Evolutionary conservation across 2,113 vertebrate genomes (phyloP).

Genomic region (Vicugna pacos): DNA sequence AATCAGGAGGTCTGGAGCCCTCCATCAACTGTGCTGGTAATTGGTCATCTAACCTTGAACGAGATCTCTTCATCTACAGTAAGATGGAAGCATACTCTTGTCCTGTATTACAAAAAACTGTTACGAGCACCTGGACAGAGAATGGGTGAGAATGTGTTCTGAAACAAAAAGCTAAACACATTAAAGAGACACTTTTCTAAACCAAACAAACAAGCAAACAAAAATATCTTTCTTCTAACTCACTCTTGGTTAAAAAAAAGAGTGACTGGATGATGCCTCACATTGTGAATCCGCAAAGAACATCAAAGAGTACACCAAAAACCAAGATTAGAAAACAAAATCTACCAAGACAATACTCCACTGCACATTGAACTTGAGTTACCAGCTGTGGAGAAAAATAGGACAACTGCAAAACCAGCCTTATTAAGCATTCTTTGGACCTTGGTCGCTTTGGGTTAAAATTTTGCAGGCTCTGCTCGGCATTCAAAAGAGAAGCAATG

Average conservation of each 20-base stretch:
- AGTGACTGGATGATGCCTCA: not conserved
- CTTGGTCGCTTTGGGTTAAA: conserved; percentile 15
- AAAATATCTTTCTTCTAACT: not conserved
- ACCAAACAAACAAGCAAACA: not conserved
- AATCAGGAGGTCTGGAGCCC: not conserved
- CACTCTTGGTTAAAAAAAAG: not conserved
- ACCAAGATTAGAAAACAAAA: conserved; percentile 4
- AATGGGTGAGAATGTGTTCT: not conserved
- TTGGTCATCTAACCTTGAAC: not conserved
- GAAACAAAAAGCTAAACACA: not conserved
- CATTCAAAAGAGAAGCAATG: not conserved
- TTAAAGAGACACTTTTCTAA: not conserved
- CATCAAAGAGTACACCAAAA: not conserved
- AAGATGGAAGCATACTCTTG: not conserved
- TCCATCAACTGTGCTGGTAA: not conserved
- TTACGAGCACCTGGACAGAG: not conserved
- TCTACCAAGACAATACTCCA: not conserved
- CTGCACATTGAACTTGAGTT: not conserved
- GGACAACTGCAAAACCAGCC: not conserved
- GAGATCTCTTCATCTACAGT: not conserved
- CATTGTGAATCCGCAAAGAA: not conserved
- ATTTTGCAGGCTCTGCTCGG: not conserved
- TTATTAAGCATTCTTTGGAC: not conserved
- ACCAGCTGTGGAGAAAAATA: not conserved
- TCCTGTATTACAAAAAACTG: not conserved